Evolutionary conservation across 2,797 vertebrate genomes (phyloP).

Genomic region (Gastrophryne carolinensis): DNA sequence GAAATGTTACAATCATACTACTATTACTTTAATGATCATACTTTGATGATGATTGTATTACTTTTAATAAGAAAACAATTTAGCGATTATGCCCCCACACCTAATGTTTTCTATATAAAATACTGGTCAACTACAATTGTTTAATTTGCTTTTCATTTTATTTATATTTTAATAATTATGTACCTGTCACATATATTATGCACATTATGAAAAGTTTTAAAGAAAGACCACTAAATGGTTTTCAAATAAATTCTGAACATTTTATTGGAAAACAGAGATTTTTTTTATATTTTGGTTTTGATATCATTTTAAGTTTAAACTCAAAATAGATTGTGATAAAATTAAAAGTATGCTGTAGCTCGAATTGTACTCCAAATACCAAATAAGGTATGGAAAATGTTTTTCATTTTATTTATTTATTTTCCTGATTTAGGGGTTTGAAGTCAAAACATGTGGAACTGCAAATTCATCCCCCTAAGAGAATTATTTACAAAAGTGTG

Average conservation of each 20-base stretch:
- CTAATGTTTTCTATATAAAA: slow-evolving; percentile 30
- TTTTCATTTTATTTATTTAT: no score
- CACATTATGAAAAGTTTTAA: slow-evolving; percentile 12
- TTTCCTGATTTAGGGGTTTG: no score
- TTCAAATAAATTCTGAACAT: slow-evolving; percentile 43
- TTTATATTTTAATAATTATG: slow-evolving; percentile 37
- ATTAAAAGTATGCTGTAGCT: no score
- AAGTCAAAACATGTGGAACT: no score
- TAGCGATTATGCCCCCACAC: slow-evolving; percentile 15
- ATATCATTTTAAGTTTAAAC: no score
- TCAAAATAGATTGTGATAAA: no score
- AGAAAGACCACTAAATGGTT: slow-evolving; percentile 33
- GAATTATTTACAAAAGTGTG: no score
- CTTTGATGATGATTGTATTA: slow-evolving; percentile 24
- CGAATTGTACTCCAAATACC: no score
- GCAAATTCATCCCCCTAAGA: no score
- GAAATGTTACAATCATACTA: slow-evolving; percentile 31
- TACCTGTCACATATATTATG: slow-evolving; percentile 28
- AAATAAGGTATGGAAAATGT: no score
- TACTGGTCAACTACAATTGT: slow-evolving; percentile 33
- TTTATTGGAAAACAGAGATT: slow-evolving; percentile 44
- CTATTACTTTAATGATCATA: slow-evolving; percentile 23
- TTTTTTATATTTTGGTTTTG: slow-evolving; percentile 25
- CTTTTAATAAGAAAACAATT: slow-evolving; percentile 24
- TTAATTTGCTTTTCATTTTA: slow-evolving; percentile 35